Percentiles rank a stretch among this genome's conserved stretches.
Evolutionary conservation across 2,888 invertebrate species (phyloP).

Genomic region (Cheilosia pagana): DNA sequence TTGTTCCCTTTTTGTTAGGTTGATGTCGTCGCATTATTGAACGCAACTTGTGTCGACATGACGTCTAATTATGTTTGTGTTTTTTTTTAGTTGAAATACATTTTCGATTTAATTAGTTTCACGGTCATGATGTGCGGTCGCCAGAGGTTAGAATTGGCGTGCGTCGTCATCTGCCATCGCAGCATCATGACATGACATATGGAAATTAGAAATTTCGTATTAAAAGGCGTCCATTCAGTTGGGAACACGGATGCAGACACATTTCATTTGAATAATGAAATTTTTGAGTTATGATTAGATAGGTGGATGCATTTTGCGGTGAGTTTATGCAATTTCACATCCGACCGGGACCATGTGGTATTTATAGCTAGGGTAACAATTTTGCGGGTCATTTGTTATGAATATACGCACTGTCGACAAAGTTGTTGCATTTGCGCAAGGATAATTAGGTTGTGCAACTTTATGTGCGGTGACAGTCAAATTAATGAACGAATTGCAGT

Average conservation of each 20-base stretch:
- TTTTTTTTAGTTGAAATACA: conserved; percentile 15
- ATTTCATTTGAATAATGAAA: neutral
- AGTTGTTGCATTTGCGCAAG: neutral
- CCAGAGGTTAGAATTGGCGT: neutral
- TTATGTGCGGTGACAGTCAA: too few species aligned
- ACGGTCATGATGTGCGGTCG: neutral
- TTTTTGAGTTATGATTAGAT: conserved; percentile 10
- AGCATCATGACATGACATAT: conserved; percentile 8
- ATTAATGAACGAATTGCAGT: too few species aligned
- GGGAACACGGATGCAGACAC: neutral
- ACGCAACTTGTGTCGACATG: conserved; percentile 6
- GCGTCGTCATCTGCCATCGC: conserved; percentile 26
- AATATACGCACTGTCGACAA: neutral
- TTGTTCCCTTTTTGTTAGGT: neutral
- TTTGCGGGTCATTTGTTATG: conserved; percentile 6
- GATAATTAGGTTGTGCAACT: too few species aligned
- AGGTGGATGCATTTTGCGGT: conserved; percentile 9
- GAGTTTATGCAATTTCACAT: neutral
- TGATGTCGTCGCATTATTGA: conserved; percentile 2
- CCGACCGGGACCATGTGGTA: neutral
- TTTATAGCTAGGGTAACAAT: neutral
- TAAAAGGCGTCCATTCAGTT: neutral
- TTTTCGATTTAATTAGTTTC: conserved; percentile 42
- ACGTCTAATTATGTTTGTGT: conserved; percentile 20
- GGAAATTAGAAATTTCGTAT: conserved; percentile 6